Evolutionary conservation across 1,140 invertebrate genomes (phyloP).

Genomic region (Drosophila tani): DNA sequence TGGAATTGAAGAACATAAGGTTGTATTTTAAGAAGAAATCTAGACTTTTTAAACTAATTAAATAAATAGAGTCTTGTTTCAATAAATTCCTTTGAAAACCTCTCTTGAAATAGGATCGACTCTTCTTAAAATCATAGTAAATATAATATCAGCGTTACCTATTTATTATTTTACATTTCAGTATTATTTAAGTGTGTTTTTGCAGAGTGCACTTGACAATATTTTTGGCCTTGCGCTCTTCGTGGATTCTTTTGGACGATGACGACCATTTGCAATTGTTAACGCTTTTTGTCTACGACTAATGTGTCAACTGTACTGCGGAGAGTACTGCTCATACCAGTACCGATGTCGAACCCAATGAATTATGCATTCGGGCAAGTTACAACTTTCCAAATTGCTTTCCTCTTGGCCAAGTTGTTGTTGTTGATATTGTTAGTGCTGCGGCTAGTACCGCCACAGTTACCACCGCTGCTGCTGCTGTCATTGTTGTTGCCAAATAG

Average conservation of each 20-base stretch:
- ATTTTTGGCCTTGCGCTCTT: constrained; percentile 19
- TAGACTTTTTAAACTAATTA: not conserved
- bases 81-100: too few species aligned
- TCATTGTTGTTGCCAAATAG: constrained; percentile 62
- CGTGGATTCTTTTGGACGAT: constrained; percentile 63
- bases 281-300: constrained; percentile 48
- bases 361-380: constrained; percentile 78
- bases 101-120: not conserved
- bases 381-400: constrained; percentile 79
- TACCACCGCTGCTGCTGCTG: constrained; percentile 3
- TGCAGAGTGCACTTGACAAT: constrained; percentile 5
- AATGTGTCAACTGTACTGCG: constrained; percentile 67
- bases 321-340: constrained; percentile 32
- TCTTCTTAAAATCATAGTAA: not conserved
- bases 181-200: not conserved
- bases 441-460: constrained; percentile 26
- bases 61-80: not conserved
- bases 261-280: constrained; percentile 70
- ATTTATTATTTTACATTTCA: not conserved
- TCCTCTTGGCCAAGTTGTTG: constrained; percentile 47
- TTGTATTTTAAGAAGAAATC: too few species aligned
- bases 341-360: constrained; percentile 57
- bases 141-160: not conserved
- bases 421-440: constrained; percentile 40
- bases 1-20: too few species aligned